Evolutionary conservation across 2,888 invertebrate genomes (phyloP).

Genomic region (Eueremaeus valkanovi): DNA sequence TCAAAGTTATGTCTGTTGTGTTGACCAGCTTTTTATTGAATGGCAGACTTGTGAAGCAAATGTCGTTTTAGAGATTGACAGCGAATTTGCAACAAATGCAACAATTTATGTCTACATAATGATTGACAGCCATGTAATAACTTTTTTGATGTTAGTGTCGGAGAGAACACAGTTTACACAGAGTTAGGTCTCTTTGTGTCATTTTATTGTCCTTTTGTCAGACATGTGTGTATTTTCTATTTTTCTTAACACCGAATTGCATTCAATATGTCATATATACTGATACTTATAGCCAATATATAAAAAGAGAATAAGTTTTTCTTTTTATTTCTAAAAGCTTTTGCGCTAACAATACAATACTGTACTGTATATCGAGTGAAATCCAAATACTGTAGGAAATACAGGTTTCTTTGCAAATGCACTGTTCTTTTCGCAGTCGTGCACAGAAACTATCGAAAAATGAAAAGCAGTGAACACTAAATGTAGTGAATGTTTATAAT

Average conservation of each 20-base stretch:
- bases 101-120: constrained; percentile 16
- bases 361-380: neutral
- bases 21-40: constrained; percentile 5
- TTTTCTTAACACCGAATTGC: neutral
- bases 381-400: neutral
- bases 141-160: neutral
- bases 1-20: neutral
- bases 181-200: constrained; percentile 21
- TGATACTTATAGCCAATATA: neutral
- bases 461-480: constrained; percentile 12
- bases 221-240: neutral
- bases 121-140: constrained; percentile 37
- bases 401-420: neutral
- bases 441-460: neutral
- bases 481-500: constrained; percentile 30
- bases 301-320: neutral
- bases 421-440: neutral
- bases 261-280: constrained; percentile 17
- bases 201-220: constrained; percentile 18
- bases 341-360: neutral
- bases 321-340: neutral
- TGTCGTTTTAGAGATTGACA: neutral
- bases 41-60: neutral
- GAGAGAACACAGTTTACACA: constrained; percentile 14
- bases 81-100: neutral